These are phyloP conservation scores for Physella acuta DNA, from an alignment of 1,140 invertebrate genomes.

Conservation along the genomic window DNA sequence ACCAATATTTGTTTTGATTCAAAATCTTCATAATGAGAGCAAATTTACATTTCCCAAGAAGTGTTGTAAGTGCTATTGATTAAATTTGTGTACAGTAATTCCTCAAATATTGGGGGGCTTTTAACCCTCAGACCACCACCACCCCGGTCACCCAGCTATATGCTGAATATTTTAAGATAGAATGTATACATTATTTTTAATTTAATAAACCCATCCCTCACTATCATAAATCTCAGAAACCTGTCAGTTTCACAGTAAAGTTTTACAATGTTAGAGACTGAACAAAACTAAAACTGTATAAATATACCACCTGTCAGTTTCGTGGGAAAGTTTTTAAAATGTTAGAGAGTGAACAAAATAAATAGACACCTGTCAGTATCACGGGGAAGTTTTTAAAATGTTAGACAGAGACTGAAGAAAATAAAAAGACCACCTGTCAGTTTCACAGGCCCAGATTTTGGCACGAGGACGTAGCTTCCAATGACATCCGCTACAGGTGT, in stretches of 20 bases:
- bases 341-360: background rate
- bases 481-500: conserved; percentile 46
- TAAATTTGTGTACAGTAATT: too few species aligned
- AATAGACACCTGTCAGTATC: background rate
- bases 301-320: background rate
- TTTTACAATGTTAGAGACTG: background rate
- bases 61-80: too few species aligned
- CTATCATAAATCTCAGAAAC: too few species aligned
- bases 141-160: too few species aligned
- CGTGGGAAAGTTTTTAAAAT: background rate
- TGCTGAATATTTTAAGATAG: too few species aligned
- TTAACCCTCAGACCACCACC: too few species aligned
- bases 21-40: too few species aligned
- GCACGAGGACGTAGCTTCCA: conserved; percentile 23
- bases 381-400: background rate
- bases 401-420: background rate
- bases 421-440: conserved; percentile 20
- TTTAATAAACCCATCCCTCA: too few species aligned
- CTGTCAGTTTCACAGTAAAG: background rate
- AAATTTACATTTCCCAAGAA: too few species aligned
- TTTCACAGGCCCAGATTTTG: conserved; percentile 63
- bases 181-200: too few species aligned
- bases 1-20: too few species aligned
- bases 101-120: too few species aligned
- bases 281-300: background rate